A percentile compares a stretch with the other conserved stretches of the same genome.
Evolutionary conservation across 2,888 invertebrate species (phyloP).

Genomic region (Drosophila multiciliata): DNA sequence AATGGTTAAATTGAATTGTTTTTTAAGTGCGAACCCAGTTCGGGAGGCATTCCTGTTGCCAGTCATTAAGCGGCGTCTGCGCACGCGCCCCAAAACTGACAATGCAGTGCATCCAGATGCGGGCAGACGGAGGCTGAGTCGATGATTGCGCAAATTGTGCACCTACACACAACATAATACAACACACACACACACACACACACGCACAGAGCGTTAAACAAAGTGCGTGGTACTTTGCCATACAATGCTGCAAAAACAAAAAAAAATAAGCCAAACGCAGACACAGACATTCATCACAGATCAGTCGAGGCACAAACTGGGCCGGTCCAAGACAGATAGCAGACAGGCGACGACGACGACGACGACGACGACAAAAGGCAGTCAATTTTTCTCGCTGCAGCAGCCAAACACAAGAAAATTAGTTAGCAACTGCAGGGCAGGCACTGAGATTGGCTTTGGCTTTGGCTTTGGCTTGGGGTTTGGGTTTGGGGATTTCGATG

Average conservation of each 20-base stretch:
- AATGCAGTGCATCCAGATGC: slow-evolving; percentile 14
- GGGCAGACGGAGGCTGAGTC: slow-evolving; percentile 34
- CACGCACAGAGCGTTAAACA: slow-evolving; percentile 34
- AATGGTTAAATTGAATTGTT: slow-evolving; percentile 78
- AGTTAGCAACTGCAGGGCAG: slow-evolving; percentile 55
- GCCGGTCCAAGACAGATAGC: slow-evolving; percentile 56
- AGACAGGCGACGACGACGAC: slow-evolving; percentile 31
- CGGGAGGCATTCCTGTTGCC: slow-evolving; percentile 65
- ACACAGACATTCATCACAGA: slow-evolving; percentile 74
- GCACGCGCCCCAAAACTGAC: slow-evolving; percentile 66
- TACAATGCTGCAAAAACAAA: slow-evolving; percentile 42
- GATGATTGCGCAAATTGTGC: slow-evolving; percentile 79
- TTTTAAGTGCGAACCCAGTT: slow-evolving; percentile 64
- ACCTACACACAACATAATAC: slow-evolving; percentile 65
- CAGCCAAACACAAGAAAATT: slow-evolving; percentile 73
- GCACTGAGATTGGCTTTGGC: slow-evolving; percentile 25
- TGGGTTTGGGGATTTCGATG: slow-evolving; percentile 39
- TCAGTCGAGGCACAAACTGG: slow-evolving; percentile 60
- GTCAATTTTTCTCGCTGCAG: slow-evolving; percentile 71
- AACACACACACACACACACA: neutral
- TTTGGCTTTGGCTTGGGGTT: slow-evolving; percentile 11
- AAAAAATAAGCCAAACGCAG: slow-evolving; percentile 8
- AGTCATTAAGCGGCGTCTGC: slow-evolving; percentile 68
- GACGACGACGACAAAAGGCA: slow-evolving; percentile 74
- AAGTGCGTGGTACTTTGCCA: slow-evolving; percentile 77